Evolutionary conservation across 2,113 vertebrate genomes (phyloP).

Genomic region (zebrafish (Danio rerio)): DNA sequence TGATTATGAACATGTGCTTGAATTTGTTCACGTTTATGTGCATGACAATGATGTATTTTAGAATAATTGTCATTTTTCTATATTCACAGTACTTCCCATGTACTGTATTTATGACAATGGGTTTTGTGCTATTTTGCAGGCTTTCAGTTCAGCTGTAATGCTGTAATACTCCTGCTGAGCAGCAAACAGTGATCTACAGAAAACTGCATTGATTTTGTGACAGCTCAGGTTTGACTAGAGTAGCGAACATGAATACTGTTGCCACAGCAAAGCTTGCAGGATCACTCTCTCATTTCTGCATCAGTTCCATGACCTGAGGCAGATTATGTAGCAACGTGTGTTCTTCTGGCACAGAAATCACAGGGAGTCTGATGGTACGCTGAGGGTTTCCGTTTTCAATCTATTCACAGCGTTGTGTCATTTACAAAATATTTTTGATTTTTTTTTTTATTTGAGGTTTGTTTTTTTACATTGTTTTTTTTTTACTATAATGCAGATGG

Average conservation of each 20-base stretch:
- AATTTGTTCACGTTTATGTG: constrained; percentile 21
- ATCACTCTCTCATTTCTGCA: constrained; percentile 68
- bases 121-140: constrained; percentile 12
- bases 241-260: constrained; percentile 71
- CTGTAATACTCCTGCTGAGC: constrained; percentile 24
- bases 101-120: not conserved
- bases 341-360: constrained; percentile 24
- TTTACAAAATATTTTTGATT: not conserved
- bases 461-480: too few species aligned
- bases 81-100: not conserved
- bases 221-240: constrained; percentile 73
- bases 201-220: constrained; percentile 76
- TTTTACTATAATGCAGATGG: too few species aligned
- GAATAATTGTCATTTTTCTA: not conserved
- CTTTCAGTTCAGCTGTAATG: not conserved
- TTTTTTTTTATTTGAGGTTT: too few species aligned
- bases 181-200: constrained; percentile 54
- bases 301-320: constrained; percentile 65
- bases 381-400: constrained; percentile 12
- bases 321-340: constrained; percentile 61
- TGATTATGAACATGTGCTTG: constrained; percentile 11
- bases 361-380: not conserved
- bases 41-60: not conserved
- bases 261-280: constrained; percentile 74
- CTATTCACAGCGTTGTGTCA: not conserved